Conservation (phyloP, 2,113 vertebrate species). For the Semnornis frantzii region DNA sequence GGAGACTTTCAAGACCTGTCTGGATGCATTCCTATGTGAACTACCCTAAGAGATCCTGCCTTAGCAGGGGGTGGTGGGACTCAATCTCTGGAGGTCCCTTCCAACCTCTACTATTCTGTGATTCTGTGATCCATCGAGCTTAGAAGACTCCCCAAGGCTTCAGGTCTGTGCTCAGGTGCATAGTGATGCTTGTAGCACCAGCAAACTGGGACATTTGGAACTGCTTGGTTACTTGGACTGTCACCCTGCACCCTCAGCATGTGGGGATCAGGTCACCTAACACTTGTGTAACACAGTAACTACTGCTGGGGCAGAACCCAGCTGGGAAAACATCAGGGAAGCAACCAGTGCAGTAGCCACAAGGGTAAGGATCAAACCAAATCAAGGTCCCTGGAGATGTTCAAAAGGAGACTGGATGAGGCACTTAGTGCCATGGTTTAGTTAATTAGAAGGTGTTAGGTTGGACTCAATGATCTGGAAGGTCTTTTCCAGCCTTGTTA, state of each 20-base stretch:
- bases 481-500: no score
- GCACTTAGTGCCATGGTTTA: no score
- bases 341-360: not conserved
- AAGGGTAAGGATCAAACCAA: not conserved
- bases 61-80: no score
- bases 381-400: not conserved
- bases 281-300: not conserved
- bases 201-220: not conserved
- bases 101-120: no score
- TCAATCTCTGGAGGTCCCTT: no score
- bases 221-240: not conserved
- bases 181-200: accelerated
- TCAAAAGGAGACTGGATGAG: no score
- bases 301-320: not conserved
- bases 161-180: not conserved
- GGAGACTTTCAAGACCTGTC: no score
- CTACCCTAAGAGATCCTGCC: no score
- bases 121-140: no score
- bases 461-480: no score
- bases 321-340: not conserved
- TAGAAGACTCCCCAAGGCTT: not conserved
- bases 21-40: no score
- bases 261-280: not conserved
- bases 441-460: no score
- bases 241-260: not conserved